Percentiles rank a stretch among this genome's conserved stretches.
Evolutionary conservation across 92 coral and sea anemone species (phyloP).

Genomic region (Zoanthus solanderi): DNA sequence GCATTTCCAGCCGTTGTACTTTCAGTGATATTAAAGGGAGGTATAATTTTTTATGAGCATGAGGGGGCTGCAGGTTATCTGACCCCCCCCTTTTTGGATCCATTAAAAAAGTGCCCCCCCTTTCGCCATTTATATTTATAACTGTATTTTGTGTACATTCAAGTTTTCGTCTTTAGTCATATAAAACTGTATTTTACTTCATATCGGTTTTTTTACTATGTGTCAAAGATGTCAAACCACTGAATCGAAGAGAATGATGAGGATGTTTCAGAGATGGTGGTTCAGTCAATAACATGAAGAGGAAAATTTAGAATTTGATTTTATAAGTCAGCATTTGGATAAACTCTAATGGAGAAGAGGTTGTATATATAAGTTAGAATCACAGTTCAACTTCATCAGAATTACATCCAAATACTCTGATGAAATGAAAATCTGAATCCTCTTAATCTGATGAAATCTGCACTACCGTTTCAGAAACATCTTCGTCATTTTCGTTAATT

Average conservation of each 20-base stretch:
- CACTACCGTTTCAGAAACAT: neutral
- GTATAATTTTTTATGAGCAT: no score
- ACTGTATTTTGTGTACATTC: no score
- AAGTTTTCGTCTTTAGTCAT: no score
- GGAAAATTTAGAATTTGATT: no score
- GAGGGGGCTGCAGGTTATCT: no score
- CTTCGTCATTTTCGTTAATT: neutral
- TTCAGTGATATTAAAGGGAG: no score
- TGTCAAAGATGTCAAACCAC: neutral
- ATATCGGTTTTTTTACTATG: neutral
- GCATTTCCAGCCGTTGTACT: no score
- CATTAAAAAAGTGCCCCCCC: no score
- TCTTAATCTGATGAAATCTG: no score
- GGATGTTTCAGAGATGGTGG: neutral
- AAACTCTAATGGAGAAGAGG: neutral
- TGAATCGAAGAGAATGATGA: neutral
- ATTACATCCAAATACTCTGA: constrained; percentile 3
- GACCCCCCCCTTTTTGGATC: no score
- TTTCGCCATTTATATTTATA: no score
- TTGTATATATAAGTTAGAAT: neutral
- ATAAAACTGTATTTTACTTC: neutral
- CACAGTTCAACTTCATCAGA: neutral
- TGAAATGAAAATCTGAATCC: neutral
- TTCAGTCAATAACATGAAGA: neutral
- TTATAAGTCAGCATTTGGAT: neutral